Evolutionary conservation across 1,140 invertebrate species (phyloP).

Genomic region (Drosophila tsacasi): DNA sequence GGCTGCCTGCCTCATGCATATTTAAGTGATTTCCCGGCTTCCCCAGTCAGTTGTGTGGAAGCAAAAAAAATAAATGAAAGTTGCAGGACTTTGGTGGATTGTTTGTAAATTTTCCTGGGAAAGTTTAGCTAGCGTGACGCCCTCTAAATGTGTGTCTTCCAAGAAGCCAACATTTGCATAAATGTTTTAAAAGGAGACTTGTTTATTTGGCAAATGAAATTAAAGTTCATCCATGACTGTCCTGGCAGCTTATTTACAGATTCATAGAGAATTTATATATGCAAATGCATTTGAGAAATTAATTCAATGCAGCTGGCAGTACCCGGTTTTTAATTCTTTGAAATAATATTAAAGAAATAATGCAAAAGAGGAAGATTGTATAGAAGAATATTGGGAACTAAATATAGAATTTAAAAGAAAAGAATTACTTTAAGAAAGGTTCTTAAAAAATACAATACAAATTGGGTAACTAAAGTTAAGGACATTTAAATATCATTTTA

Average conservation of each 20-base stretch:
- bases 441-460: too few relatives aligned
- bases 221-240: slow-evolving; percentile 15
- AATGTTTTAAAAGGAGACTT: slow-evolving; percentile 18
- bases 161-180: slow-evolving; percentile 33
- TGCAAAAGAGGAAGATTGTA: too few relatives aligned
- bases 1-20: slow-evolving; percentile 69
- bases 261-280: slow-evolving; percentile 7
- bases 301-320: slow-evolving; percentile 1
- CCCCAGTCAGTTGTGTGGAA: slow-evolving; percentile 19
- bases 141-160: slow-evolving; percentile 13
- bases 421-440: too few relatives aligned
- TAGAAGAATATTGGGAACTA: background rate
- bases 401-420: background rate
- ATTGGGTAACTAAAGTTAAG: background rate
- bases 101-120: slow-evolving; percentile 65
- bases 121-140: slow-evolving; percentile 67
- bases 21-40: slow-evolving; percentile 58
- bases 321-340: background rate
- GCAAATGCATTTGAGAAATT: slow-evolving; percentile 8
- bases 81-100: slow-evolving; percentile 15
- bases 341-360: background rate
- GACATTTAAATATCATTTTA: background rate
- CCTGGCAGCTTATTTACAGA: background rate
- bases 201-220: slow-evolving; percentile 24
- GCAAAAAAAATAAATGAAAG: slow-evolving; percentile 2